A percentile compares a stretch with the other conserved stretches of the same genome.
Evolutionary conservation across 2,888 invertebrate species (phyloP).

Genomic region (Parnassius orleans): DNA sequence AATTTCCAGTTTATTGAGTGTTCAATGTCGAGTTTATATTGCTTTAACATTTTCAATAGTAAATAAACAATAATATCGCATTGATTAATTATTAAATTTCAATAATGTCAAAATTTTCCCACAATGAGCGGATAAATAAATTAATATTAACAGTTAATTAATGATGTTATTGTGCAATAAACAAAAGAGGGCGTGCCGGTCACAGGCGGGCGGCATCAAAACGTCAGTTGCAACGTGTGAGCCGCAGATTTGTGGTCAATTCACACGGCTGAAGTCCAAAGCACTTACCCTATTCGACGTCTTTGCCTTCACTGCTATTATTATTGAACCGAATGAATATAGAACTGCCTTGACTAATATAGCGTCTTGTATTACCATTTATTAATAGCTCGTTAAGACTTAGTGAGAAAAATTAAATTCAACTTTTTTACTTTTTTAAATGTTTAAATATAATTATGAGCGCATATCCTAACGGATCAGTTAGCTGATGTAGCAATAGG

Average conservation of each 20-base stretch:
- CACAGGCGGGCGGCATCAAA: constrained; percentile 50
- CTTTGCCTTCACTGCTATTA: constrained; percentile 17
- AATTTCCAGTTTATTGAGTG: too few species aligned
- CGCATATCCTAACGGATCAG: too few species aligned
- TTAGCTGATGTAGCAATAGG: too few species aligned
- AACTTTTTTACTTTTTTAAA: too few species aligned
- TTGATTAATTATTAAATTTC: background rate
- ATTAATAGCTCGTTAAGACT: too few species aligned
- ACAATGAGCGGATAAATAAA: background rate
- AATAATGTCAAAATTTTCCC: too few species aligned
- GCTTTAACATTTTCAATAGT: too few species aligned
- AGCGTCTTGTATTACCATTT: background rate
- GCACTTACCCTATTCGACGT: constrained; percentile 45
- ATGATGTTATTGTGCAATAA: constrained; percentile 45
- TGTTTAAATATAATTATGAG: too few species aligned
- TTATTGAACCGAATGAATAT: constrained; percentile 14
- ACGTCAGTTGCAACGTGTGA: constrained; percentile 53
- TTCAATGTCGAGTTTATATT: too few species aligned
- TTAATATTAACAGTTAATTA: constrained; percentile 21
- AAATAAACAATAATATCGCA: background rate
- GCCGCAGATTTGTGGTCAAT: constrained; percentile 75
- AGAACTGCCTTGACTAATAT: constrained; percentile 13
- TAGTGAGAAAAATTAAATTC: too few species aligned
- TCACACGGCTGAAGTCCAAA: constrained; percentile 45
- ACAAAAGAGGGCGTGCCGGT: constrained; percentile 66